These are phyloP conservation scores for Cathartes aura DNA, from an alignment of 2,113 vertebrate species.

Conservation along the genomic window DNA sequence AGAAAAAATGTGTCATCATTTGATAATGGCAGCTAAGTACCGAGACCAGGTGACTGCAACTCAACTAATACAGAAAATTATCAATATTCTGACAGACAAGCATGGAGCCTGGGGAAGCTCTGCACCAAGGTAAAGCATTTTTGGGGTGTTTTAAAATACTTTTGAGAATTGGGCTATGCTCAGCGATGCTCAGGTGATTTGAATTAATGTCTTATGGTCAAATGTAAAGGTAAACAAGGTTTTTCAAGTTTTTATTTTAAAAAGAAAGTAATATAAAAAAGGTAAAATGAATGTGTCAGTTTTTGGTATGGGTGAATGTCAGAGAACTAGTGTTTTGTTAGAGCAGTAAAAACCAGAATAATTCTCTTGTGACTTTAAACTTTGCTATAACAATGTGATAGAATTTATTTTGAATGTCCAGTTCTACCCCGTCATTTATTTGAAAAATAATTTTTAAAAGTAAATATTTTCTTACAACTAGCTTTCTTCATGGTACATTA, in stretches of 20 bases:
- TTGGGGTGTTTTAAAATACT: background rate
- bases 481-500: background rate
- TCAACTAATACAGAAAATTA: slow-evolving; percentile 96
- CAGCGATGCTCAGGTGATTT: background rate
- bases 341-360: background rate
- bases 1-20: slow-evolving; percentile 98
- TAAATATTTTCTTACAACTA: background rate
- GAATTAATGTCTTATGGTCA: background rate
- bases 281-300: background rate
- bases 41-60: slow-evolving; percentile 94
- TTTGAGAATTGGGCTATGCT: background rate
- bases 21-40: slow-evolving; percentile 95
- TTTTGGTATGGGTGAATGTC: background rate
- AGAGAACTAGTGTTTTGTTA: background rate
- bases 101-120: slow-evolving; percentile 95
- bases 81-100: slow-evolving; percentile 96
- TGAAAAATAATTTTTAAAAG: background rate
- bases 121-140: slow-evolving; percentile 81
- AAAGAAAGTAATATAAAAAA: background rate
- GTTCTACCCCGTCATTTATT: background rate
- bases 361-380: background rate
- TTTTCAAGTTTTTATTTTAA: background rate
- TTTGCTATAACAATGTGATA: background rate
- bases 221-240: background rate
- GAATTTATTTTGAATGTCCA: background rate